Percentiles rank a stretch among this genome's conserved stretches.
These are phyloP conservation scores for Nycticorax nycticorax DNA, from an alignment of 2,113 vertebrate genomes.

Conservation along the genomic window DNA sequence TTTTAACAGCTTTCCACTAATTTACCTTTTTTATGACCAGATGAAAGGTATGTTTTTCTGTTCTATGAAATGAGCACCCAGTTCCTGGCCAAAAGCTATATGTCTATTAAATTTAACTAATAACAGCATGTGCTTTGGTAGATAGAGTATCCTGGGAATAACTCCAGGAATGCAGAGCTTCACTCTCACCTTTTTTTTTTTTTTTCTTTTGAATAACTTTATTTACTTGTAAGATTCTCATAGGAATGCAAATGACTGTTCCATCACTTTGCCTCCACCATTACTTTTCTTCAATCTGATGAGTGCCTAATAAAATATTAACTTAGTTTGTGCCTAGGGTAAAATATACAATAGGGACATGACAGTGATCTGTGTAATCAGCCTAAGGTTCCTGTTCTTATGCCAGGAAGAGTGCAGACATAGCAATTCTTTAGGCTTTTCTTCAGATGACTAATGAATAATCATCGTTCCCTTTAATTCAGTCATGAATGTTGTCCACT, in stretches of 20 bases:
- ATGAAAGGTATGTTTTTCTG: not conserved
- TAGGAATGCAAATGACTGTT: not conserved
- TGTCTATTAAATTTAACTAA: not conserved
- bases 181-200: not conserved
- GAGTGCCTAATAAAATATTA: not conserved
- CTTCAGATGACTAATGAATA: not conserved
- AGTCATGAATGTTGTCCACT: not conserved
- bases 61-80: not conserved
- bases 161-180: not conserved
- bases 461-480: not conserved
- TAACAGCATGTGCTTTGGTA: not conserved
- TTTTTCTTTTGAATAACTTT: not conserved
- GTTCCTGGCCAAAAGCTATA: not conserved
- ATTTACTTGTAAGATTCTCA: constrained; percentile 39
- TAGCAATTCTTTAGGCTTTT: not conserved
- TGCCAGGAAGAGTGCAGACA: not conserved
- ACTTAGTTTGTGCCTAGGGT: not conserved
- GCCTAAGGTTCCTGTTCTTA: not conserved
- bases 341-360: not conserved
- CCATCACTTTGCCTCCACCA: not conserved
- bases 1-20: constrained; percentile 10
- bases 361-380: not conserved
- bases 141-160: not conserved
- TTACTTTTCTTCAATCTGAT: not conserved
- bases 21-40: not conserved